Evolutionary conservation across 1,140 invertebrate genomes (phyloP), one percentile per base, ranked within the genome.

Genomic region (Aleiodes sp.): DNA sequence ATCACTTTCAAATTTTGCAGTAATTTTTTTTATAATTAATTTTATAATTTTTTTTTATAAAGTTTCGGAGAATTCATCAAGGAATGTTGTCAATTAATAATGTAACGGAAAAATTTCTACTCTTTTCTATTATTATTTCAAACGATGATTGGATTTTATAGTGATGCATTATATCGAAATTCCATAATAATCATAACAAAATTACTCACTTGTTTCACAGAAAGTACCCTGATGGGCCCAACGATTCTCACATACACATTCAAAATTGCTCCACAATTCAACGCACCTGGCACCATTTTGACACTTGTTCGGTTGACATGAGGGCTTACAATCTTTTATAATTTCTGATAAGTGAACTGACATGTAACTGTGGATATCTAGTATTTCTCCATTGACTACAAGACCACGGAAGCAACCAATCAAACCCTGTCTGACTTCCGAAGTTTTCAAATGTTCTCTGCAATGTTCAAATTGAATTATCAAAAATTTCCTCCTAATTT

Each of bases 291-390:
- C 96, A 29, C 92, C 94, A 82, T 98, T 97, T 84, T 94, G 90
- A 82, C 96, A 98, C 19, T 96, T 96, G 80, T 96, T 96, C 0
- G 95, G 94, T 73, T 95, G 94, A 86, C 96, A 98, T 0, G 94
- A 96, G 3, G 96, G 95, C 80, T 94, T 95, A 79, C 96, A 98
- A 80, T 96, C 94, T 82, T 94, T 94, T 37, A 95, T 94, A 65
- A 98, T 96, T 85, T 95, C 94, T 37, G 93, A 94, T 37, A 94
- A 85, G 83, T 95, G 94, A 61, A 96, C 93, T n/a, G 93, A 95
- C 93, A 96, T 96, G 83, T 96, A 96, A 76, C 93, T 93, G 80
- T 96, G 94, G 70, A 98, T 94, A 80, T 97, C 94, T 26, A 96
- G 81, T 68, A 96, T 93, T 86, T 95, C 92, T 16, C 94, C 93